Percentiles rank a stretch among this genome's conserved stretches.
phyloP scores from a whole-genome alignment of 1,140 invertebrate genomes.

The Harpegnathos saltator region DNA sequence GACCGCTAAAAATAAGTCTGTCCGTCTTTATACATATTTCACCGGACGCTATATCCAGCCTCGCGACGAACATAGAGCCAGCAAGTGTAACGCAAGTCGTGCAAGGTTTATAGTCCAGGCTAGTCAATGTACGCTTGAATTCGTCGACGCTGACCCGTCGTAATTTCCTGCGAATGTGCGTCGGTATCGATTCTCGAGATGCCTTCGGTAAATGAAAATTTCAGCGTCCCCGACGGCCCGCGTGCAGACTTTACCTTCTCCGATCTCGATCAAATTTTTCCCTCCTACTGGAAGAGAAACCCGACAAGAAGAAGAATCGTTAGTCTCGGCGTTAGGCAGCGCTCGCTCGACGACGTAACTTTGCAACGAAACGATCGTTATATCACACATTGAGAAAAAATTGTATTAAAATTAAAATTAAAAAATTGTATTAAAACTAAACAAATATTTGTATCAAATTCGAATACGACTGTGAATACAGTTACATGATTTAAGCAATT shows the following conservation, averaged over 20 bases:
- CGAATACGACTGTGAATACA: too few species aligned
- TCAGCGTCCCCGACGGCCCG: not conserved
- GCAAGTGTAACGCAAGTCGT: not conserved
- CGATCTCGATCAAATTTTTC: too few species aligned
- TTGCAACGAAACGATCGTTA: too few species aligned
- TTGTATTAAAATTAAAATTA: too few species aligned
- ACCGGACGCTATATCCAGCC: slow-evolving; percentile 64
- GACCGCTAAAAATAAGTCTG: slow-evolving; percentile 65
- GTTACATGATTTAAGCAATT: too few species aligned
- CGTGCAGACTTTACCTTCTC: not conserved
- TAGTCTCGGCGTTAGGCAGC: too few species aligned
- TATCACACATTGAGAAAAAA: too few species aligned
- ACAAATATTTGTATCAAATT: too few species aligned
- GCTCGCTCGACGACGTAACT: too few species aligned
- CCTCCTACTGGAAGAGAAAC: too few species aligned
- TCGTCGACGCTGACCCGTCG: not conserved
- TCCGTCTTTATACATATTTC: slow-evolving; percentile 62
- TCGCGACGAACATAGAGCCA: slow-evolving; percentile 40
- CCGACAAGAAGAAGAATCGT: too few species aligned
- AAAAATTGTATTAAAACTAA: too few species aligned
- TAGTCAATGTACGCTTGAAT: slow-evolving; percentile 31
- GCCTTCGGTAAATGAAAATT: not conserved
- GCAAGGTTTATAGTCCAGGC: slow-evolving; percentile 25
- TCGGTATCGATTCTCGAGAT: slow-evolving; percentile 23
- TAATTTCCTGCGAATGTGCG: slow-evolving; percentile 3